These are phyloP conservation scores for Drosophila kurseongensis DNA, from an alignment of 1,140 invertebrate species.

Conservation along the genomic window DNA sequence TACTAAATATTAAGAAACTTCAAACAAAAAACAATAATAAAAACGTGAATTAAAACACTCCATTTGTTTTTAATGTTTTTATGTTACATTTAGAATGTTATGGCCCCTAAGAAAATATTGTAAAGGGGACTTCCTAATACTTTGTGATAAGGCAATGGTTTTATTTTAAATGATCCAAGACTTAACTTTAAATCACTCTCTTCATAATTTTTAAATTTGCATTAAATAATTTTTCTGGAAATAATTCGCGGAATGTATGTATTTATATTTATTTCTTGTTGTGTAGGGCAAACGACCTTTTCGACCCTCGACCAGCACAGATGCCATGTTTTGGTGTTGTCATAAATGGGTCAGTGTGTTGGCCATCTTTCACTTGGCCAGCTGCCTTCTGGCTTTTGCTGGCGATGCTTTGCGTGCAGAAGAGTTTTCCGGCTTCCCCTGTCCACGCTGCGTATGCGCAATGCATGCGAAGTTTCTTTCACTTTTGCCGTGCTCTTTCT, in stretches of 20 bases:
- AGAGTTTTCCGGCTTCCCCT: slow-evolving; percentile 59
- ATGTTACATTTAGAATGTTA: too few relatives aligned
- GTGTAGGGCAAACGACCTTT: slow-evolving; percentile 23
- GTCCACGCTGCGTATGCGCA: slow-evolving; percentile 68
- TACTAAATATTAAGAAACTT: too few relatives aligned
- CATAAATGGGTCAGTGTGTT: slow-evolving; percentile 66
- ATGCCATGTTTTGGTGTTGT: slow-evolving; percentile 8
- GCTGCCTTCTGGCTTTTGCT: slow-evolving; percentile 6
- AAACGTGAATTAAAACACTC: too few relatives aligned
- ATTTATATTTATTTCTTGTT: background rate
- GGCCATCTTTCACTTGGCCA: slow-evolving; percentile 57
- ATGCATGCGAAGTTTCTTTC: slow-evolving; percentile 61
- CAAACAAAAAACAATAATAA: background rate
- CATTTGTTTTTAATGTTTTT: too few relatives aligned
- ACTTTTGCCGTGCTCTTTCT: slow-evolving; percentile 22
- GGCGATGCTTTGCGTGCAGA: slow-evolving; percentile 39
- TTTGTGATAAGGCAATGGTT: too few relatives aligned
- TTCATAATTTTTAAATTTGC: too few relatives aligned
- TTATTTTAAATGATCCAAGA: too few relatives aligned
- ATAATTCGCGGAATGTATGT: too few relatives aligned
- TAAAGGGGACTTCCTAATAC: too few relatives aligned
- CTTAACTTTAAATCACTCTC: too few relatives aligned
- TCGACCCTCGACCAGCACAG: slow-evolving; percentile 12
- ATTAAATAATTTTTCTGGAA: background rate
- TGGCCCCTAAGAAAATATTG: too few relatives aligned